Evolutionary conservation across 2,113 vertebrate genomes (phyloP), one percentile per base, ranked within the genome.

Genomic region (Eolophus roseicapilla): DNA sequence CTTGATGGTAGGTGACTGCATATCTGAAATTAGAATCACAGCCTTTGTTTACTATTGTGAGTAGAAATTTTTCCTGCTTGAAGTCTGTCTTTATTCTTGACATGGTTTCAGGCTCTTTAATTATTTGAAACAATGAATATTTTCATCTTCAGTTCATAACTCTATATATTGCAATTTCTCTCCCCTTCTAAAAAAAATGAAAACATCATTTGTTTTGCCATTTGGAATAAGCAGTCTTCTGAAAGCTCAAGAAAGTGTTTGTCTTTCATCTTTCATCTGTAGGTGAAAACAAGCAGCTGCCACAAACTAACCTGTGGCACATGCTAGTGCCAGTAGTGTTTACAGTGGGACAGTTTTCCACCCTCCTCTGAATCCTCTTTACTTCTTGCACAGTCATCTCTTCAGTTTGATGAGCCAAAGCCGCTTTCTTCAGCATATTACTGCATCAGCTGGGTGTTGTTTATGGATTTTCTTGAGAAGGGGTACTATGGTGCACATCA

Each of bases 21-120:
- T 49, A 70, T 59, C 83, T 89, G 62, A 84, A 93, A 85, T 62
- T 47, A 87, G 57, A 87, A 92, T 70, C 53, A 15, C 0, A 4
- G 19, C 4, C 59, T 80, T 77, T 82, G 29, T 85, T 95, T 92
- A 87, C 12, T 87, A 7, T 50, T 87, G 85, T 24, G 46, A 63
- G 7, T 65, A 65, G 13, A 75, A 77, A 3, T 31, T 73, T 89
- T 93, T 73, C 35, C 31, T 89, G 25, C 70, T 84, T 91, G 21
- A 87, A 79, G 75, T 91, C 35, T 6, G 41, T 31, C 15, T 91
- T 91, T 87, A 60, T 91, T 89, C 73, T 82, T 57, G 33, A 68
- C 49, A 59, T 71, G 70, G 24, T 75, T 95, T 79, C 44, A 69
- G 31, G 44, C 65, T 94, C 23, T 82, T 86, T 87, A 96, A 79